Evolutionary conservation across 2,797 vertebrate species (phyloP), one percentile per base, ranked within the genome.

Genomic region (Simalia tracyae): DNA sequence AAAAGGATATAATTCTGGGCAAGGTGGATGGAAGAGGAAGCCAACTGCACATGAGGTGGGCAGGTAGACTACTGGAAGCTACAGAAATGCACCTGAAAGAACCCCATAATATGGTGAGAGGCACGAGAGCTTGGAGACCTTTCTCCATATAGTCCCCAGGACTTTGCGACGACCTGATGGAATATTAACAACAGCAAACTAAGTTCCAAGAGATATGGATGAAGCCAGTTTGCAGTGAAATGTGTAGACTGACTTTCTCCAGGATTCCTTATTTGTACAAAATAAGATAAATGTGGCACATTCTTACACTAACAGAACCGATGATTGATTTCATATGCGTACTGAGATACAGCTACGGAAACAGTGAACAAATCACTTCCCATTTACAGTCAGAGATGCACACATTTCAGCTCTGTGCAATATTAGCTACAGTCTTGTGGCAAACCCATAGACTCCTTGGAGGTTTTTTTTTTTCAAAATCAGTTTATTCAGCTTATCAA

Each of bases 401-500:
- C 28, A 36, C 1, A 9, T 36, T 31, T 24, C 46, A 56, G 15
- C 17, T 36, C 4, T 5, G 14, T 9, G 28, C 11, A 1, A 4
- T 9, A 17, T 42, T 15, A 10, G 0, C 22, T 1, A 36, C 50
- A 86, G 31, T 17, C 14, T 11, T 57, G 28, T 5, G 3, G 54
- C 64, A 24, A 57, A 36, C 6, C 12, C 36, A 76, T n/a, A 84
- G 36, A 46, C 50, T n/a, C 19, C 31, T 54, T 31, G 46, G 19
- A 57, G 14, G 28, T 84, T 85, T 42, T 76, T 36, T 84, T 76
- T 94, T 92, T 68, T 93, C 4, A 81, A 96, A 95, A 96, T 95
- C 95, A 54, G 95, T 98, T 98, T 98, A 98, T 98, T 98, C 93
- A 95, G 95, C 91, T 97, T 97, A 98, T 96, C 97, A 97, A 97